Conservation (phyloP, 1,140 invertebrate genomes). For the Zaprionus ghesquierei region DNA sequence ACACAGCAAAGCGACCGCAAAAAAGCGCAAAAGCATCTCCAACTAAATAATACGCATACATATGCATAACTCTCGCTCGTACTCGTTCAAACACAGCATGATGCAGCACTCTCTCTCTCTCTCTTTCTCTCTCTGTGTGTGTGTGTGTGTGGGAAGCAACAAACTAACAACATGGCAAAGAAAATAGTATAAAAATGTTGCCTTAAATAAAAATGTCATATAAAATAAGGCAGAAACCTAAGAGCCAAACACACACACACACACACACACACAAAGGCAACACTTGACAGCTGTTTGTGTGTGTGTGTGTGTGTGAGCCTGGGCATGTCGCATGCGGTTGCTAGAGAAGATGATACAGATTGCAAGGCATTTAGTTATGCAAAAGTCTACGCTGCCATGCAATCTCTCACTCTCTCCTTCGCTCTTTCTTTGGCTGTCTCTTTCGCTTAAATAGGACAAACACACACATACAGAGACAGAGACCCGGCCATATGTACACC, state of each 20-base stretch:
- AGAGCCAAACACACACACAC: conserved; percentile 31
- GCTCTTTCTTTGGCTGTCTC: neutral
- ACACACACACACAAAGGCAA: neutral
- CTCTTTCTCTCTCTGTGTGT: conserved; percentile 26
- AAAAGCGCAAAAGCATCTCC: conserved; percentile 77
- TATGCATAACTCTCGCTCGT: conserved; percentile 50
- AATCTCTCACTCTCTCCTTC: neutral
- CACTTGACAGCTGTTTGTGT: conserved; percentile 5
- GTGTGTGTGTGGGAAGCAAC: conserved; percentile 44
- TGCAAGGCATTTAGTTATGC: conserved; percentile 69
- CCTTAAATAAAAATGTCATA: conserved; percentile 66
- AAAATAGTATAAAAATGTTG: conserved; percentile 48
- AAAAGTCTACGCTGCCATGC: conserved; percentile 39
- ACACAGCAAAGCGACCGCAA: conserved; percentile 77
- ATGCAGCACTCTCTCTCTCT: neutral
- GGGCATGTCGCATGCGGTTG: conserved; percentile 8
- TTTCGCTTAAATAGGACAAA: conserved; percentile 54
- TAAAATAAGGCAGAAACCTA: conserved; percentile 61
- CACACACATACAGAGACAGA: conserved; percentile 5
- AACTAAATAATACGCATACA: conserved; percentile 41
- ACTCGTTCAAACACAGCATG: neutral
- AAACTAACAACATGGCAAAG: conserved; percentile 47
- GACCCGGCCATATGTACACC: no score
- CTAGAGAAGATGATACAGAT: conserved; percentile 37
- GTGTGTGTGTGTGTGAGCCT: conserved; percentile 18